Evolutionary conservation across 2,888 invertebrate species (phyloP).

Genomic region (Theristus sp.): DNA sequence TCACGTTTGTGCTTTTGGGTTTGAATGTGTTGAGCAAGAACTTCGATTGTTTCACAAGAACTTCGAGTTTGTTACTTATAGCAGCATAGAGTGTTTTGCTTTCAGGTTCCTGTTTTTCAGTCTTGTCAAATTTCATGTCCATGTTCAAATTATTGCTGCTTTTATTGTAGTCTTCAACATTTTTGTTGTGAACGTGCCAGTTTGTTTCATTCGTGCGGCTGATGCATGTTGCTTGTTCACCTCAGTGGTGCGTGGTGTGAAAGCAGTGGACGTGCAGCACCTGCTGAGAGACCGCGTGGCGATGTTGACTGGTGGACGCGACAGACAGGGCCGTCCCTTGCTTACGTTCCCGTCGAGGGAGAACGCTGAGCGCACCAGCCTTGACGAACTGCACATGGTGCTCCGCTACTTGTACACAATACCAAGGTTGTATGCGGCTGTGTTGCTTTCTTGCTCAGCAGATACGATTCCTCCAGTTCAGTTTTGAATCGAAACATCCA

Average conservation of each 20-base stretch:
- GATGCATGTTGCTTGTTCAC: conserved; percentile 34
- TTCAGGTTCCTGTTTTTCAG: too few species aligned
- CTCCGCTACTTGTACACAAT: conserved; percentile 82
- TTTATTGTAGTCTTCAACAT: too few species aligned
- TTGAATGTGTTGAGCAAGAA: too few species aligned
- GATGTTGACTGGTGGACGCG: conserved; percentile 66
- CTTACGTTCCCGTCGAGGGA: conserved; percentile 79
- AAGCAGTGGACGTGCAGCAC: conserved; percentile 80
- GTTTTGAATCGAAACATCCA: not conserved
- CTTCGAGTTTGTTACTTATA: too few species aligned
- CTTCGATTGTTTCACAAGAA: too few species aligned
- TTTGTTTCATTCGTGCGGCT: too few species aligned
- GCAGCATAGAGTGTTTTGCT: too few species aligned
- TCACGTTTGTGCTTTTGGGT: too few species aligned
- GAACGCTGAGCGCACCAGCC: conserved; percentile 67
- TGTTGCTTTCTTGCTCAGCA: not conserved
- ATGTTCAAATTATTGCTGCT: too few species aligned
- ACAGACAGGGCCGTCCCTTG: conserved; percentile 45
- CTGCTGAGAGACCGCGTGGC: conserved; percentile 84
- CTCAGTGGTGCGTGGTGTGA: conserved; percentile 42
- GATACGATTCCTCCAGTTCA: not conserved
- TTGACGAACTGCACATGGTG: conserved; percentile 76
- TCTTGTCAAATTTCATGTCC: too few species aligned
- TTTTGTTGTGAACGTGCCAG: too few species aligned
- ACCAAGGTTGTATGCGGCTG: conserved; percentile 59